Conservation (phyloP, 2,888 invertebrate species). For the Drosophila phalerata region DNA sequence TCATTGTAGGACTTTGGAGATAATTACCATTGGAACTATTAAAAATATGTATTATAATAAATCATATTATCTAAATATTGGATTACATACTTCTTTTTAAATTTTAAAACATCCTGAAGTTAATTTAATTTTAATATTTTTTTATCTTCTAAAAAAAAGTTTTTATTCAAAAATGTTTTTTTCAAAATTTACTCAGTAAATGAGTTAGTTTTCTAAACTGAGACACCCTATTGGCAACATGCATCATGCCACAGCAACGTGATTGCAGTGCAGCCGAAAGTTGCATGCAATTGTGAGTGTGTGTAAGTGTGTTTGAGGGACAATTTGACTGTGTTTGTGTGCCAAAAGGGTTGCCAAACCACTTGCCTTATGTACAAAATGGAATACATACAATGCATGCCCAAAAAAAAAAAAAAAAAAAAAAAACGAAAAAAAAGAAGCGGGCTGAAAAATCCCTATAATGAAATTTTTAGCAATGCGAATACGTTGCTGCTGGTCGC, state of each 20-base stretch:
- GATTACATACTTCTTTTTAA: too few relatives aligned
- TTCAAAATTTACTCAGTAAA: neutral
- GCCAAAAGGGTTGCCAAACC: conserved; percentile 80
- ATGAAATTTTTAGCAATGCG: conserved; percentile 57
- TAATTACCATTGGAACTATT: neutral
- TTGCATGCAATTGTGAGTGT: conserved; percentile 49
- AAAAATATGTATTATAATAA: neutral
- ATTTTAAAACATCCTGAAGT: too few relatives aligned
- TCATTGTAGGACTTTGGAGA: neutral
- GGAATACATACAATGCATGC: conserved; percentile 18
- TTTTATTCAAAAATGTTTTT: too few relatives aligned
- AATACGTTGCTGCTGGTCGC: conserved; percentile 38
- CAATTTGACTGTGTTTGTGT: conserved; percentile 67
- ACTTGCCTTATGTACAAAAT: conserved; percentile 58
- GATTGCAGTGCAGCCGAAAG: conserved; percentile 64
- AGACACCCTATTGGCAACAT: conserved; percentile 60
- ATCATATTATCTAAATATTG: too few relatives aligned
- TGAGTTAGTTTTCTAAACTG: conserved; percentile 4
- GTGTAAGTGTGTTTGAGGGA: conserved; percentile 37
- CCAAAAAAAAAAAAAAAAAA: conserved; percentile 12
- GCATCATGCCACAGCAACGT: conserved; percentile 81
- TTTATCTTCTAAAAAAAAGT: too few relatives aligned
- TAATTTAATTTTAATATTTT: too few relatives aligned
- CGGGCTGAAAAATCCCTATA: conserved; percentile 61
- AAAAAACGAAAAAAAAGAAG: conserved; percentile 20